Evolutionary conservation across 2,888 invertebrate genomes (phyloP), one percentile per base, ranked within the genome.

Genomic region (Caenorhabditis japonica): DNA sequence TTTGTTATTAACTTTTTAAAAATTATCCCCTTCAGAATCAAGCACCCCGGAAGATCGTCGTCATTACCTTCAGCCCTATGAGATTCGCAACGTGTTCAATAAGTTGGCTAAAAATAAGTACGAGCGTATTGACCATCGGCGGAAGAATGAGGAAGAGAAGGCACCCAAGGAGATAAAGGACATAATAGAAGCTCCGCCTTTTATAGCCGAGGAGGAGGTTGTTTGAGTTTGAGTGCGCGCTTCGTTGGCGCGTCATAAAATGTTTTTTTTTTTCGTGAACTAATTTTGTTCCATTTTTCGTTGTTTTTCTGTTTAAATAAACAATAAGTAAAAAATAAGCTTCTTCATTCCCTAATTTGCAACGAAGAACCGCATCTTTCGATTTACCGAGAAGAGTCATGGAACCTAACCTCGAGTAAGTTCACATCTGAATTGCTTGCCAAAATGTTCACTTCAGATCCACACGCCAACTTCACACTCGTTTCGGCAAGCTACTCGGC

Each of bases 41-140:
- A 38, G 17, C 23, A 8, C 19, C 13, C 30, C 58, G 1, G 23
- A 30, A 8, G 58, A 68, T 19, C 68, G 68, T 38, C 51, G 58
- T 5, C 44, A 25, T 52, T 52, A 68, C 39, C 39, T 68, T 25
- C 68, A 52, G 25, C 27, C 27, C 0, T 68, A 68, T 23, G 68
- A 68, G 17, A 19, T 68, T 12, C 36, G 53, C 10, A 64, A 64
- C 21, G 19, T 64, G 10, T 39, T n/a, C 15, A 10, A 10, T 0
- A 64, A 64, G 27, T 27, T 64, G 27, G 5, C 33, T 4, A 55
- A 23, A 15, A 55, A 13, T 46, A 19, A 38, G 2, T 21, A 36
- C 4, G 21, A 19, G 4, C 43, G 10, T 3, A 55, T 27, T 39
- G 19, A 34, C 10, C 30, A 19, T 33, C 8, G 19, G 17, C 19